Base-by-base conservation (phyloP, 2,888 invertebrate species). In the Aradus depressus region DNA sequence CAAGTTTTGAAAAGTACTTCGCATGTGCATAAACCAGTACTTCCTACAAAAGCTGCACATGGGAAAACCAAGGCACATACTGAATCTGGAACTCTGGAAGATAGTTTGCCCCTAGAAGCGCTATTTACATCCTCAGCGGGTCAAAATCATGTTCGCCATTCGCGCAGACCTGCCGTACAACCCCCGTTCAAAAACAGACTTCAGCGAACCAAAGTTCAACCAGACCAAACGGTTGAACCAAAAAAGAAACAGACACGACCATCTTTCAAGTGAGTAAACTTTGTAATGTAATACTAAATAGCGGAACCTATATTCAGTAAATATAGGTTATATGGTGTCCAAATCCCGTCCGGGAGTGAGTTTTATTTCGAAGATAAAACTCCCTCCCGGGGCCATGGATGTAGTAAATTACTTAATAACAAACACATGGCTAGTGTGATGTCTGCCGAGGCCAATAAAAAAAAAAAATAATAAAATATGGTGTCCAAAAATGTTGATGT, bases 1-100 rank as follows among this genome's bases (percentile, higher is more conserved):
- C 89, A 90, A 57, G 59, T 85, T 8, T 70, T 89, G 25, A 86
- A 87, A 63, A 87, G 86, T 62, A 83, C 84, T 34, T 85, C 88
- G 0, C 81, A 80, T 63, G 69, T 83, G 32, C 67, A 79, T 52
- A 61, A 63, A 63, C 73, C 70, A 23, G 57, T 56, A 5, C 81
- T 80, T 69, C 80, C 83, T 55, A 74, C 76, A 12, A 45, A 45
- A 45, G 22, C 84, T 0, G 75, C 79, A 31, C 77, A 76, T 34
- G n/a, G n/a, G n/a, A 73, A 80, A 0, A 73, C 80, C 49, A 74
- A 82, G 62, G 82, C 85, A 52, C 65, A 51, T 14, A 44, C 49
- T 14, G 55, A 57, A 32, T 52, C 57, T 6, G 52, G 48, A 1
- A 71, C 72, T 32, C 68, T 75, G 51, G 74, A 68, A 55, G 82